These are phyloP conservation scores for Ostrea denselamellosa DNA, from an alignment of 1,140 invertebrate genomes.

Conservation along the genomic window DNA sequence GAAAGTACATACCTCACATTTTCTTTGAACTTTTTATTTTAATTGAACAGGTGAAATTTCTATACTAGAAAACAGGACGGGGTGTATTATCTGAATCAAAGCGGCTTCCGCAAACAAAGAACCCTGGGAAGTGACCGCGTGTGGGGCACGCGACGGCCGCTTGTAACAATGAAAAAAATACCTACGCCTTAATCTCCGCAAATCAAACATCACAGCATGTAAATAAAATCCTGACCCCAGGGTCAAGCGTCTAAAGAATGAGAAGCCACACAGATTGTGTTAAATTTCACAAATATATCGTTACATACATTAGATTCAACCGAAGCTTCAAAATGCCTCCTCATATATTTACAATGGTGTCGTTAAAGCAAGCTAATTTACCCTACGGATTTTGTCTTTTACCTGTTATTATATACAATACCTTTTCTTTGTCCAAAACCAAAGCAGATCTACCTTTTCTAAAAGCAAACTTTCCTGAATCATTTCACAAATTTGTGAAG, in stretches of 20 bases:
- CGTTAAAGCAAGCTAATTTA: too few relatives aligned
- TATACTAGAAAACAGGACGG: neutral
- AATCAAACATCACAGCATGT: constrained; percentile 27
- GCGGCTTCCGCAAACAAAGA: constrained; percentile 11
- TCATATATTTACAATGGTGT: too few relatives aligned
- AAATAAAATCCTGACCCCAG: constrained; percentile 22
- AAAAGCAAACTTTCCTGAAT: too few relatives aligned
- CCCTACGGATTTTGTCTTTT: too few relatives aligned
- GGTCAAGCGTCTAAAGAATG: neutral
- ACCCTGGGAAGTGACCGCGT: constrained; percentile 18
- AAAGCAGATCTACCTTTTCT: too few relatives aligned
- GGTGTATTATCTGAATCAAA: neutral
- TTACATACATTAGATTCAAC: neutral
- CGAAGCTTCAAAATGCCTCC: too few relatives aligned
- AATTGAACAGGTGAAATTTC: constrained; percentile 7
- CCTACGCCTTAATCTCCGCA: constrained; percentile 1
- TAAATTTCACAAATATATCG: neutral
- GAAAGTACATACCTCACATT: neutral
- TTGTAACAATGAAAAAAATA: neutral
- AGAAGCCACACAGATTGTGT: neutral
- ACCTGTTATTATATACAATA: too few relatives aligned
- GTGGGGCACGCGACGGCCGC: constrained; percentile 14
- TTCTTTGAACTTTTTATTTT: constrained; percentile 15
- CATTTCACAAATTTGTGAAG: too few relatives aligned
- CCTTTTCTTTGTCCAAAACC: too few relatives aligned